Base-by-base conservation (phyloP, 2,797 vertebrate genomes). In the Dromococcyx pavoninus region DNA sequence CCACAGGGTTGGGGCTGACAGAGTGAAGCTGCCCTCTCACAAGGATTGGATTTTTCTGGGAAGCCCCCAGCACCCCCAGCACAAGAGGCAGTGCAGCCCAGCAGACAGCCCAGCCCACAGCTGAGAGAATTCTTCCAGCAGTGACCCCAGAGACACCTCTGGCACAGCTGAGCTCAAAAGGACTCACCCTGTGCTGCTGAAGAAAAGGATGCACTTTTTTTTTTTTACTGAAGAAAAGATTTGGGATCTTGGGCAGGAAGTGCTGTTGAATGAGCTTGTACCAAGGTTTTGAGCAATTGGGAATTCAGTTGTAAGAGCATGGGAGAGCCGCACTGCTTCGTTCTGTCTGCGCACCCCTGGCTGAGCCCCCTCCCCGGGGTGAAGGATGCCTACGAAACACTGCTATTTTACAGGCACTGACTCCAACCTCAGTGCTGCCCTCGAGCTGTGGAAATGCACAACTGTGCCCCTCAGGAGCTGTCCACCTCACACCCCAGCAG, bases 11-110 rank as follows among this genome's bases (percentile, higher is more conserved):
- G 28, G 5, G 4, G 17, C 3, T 25, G 28, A 65, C 10, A 4
- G 7, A 22, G 19, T 5, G 4, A 54, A 33, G 80, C 69, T 21
- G 32, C 28, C 22, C 10, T 17, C 25, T 39, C 6, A 4, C 22
- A 21, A 2, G 7, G 51, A 19, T 18, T 0, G 8, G 13, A 51
- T n/a, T 65, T 74, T 81, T 66, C 46, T 30, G 61, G 8, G 41
- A 48, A n/a, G n/a, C n/a, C n/a, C n/a, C 17, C 17, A 18, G 61
- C 21, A 8, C 15, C 14, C 4, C 17, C 39, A 39, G 39, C 28
- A 35, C 22, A 17, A 12, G 9, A 13, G 21, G 41, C 17, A 13
- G n/a, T 1, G 10, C n/a, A 0, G 2, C 16, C 4, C 3, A 3
- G 9, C 50, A 60, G 39, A n/a, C 67, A 79, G 46, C 50, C 65